These are phyloP conservation scores for Lamproptera curius DNA, from an alignment of 2,888 invertebrate genomes.

Conservation along the genomic window DNA sequence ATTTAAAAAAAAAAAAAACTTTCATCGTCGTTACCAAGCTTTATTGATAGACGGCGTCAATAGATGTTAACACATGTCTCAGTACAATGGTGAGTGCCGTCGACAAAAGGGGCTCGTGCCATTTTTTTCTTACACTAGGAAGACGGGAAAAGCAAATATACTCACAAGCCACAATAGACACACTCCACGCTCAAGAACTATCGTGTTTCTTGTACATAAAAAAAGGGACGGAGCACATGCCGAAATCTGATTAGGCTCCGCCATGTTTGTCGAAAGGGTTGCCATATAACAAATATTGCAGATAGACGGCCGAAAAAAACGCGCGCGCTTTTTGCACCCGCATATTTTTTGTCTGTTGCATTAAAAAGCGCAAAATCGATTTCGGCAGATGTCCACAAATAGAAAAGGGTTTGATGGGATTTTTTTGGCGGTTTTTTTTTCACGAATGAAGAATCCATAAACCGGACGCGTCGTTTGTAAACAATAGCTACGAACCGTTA, in stretches of 20 bases:
- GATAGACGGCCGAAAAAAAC: constrained; percentile 58
- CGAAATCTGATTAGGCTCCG: constrained; percentile 72
- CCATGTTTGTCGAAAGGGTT: constrained; percentile 74
- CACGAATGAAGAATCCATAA: constrained; percentile 55
- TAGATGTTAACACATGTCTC: constrained; percentile 36
- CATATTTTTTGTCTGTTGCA: constrained; percentile 45
- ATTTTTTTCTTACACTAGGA: constrained; percentile 60
- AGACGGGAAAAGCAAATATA: constrained; percentile 68
- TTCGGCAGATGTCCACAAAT: constrained; percentile 75
- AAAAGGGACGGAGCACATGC: constrained; percentile 59
- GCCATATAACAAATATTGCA: constrained; percentile 60
- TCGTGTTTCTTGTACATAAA: constrained; percentile 60
- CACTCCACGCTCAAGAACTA: constrained; percentile 68
- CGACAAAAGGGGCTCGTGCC: constrained; percentile 60
- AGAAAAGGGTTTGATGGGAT: constrained; percentile 72
- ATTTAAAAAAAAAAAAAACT: no score
- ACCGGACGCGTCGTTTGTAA: constrained; percentile 55
- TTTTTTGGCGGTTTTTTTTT: no score
- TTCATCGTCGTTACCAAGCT: not conserved
- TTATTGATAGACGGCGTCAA: constrained; percentile 33
- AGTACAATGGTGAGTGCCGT: constrained; percentile 38
- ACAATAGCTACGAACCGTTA: constrained; percentile 63
- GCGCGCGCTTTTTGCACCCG: constrained; percentile 64
- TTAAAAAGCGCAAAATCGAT: constrained; percentile 73
- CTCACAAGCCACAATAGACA: constrained; percentile 65